Evolutionary conservation across 2,888 invertebrate species (phyloP).

Genomic region (Tridacna crocea): DNA sequence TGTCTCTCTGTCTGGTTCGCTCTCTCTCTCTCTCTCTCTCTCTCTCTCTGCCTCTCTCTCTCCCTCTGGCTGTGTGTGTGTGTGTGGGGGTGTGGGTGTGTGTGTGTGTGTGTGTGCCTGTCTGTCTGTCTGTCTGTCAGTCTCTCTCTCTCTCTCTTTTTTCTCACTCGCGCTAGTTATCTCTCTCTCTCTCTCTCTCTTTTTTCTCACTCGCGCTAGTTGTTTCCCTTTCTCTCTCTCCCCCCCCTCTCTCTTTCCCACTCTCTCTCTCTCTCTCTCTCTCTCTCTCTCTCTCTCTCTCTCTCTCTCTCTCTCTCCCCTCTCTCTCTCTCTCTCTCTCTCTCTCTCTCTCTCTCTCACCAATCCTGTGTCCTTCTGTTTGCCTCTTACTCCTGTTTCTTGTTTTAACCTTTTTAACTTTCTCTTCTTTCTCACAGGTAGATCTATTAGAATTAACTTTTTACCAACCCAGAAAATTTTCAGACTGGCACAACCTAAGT

Average conservation of each 20-base stretch:
- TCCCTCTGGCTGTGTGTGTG: constrained; percentile 12
- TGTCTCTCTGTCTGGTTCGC: background rate
- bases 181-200: constrained; percentile 19
- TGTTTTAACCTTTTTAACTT: background rate
- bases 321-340: constrained; percentile 34
- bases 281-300: constrained; percentile 31
- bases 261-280: constrained; percentile 33
- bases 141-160: constrained; percentile 29
- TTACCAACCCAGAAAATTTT: too few relatives aligned
- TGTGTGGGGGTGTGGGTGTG: constrained; percentile 1
- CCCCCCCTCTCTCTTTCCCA: constrained; percentile 18
- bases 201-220: background rate
- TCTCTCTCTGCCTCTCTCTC: constrained; percentile 32
- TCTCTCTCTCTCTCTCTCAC: background rate
- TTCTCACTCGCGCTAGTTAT: too few relatives aligned
- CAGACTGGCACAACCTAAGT: too few relatives aligned
- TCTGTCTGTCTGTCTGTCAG: constrained; percentile 22
- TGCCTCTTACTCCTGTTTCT: background rate
- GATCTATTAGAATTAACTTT: too few relatives aligned
- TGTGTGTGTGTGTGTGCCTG: background rate
- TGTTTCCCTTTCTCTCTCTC: constrained; percentile 30
- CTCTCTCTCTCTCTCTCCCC: constrained; percentile 25
- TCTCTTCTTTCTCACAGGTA: background rate
- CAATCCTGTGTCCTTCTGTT: background rate
- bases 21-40: background rate